These are phyloP conservation scores for Epinephelus lanceolatus DNA, from an alignment of 2,113 vertebrate genomes.

Conservation along the genomic window DNA sequence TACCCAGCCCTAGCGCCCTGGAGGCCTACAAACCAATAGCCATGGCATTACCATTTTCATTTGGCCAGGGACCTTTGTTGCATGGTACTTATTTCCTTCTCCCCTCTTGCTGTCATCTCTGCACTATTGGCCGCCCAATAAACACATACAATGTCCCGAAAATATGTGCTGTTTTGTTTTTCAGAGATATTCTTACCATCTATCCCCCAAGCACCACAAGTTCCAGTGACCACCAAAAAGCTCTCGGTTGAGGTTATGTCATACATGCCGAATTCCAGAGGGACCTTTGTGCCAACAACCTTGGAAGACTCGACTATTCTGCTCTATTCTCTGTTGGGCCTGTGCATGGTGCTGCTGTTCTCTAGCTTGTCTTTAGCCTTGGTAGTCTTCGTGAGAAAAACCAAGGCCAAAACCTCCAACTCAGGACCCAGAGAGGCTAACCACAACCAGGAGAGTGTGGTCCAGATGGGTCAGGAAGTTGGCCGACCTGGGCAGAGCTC, in stretches of 20 bases:
- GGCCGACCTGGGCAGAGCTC: not conserved
- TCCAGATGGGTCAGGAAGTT: not conserved
- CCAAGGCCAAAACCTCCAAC: slow-evolving; percentile 40
- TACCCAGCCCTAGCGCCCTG: too few species aligned
- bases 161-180: not conserved
- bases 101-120: not conserved
- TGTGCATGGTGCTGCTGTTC: slow-evolving; percentile 82
- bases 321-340: slow-evolving; percentile 82
- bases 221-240: not conserved
- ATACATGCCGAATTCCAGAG: fast-evolving
- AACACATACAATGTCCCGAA: not conserved
- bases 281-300: slow-evolving; percentile 23
- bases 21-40: not conserved
- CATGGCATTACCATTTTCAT: not conserved
- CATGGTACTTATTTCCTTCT: not conserved
- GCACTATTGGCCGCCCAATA: not conserved
- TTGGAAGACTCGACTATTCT: slow-evolving; percentile 48
- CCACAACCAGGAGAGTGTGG: not conserved
- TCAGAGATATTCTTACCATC: not conserved
- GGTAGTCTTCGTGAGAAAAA: slow-evolving; percentile 79
- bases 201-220: not conserved
- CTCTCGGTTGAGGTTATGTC: slow-evolving; percentile 9
- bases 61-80: not conserved
- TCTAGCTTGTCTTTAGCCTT: slow-evolving; percentile 80
- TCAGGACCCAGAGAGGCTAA: slow-evolving; percentile 1